Conservation (phyloP, 2,797 vertebrate genomes). For the Enteromius unitaeniatus region DNA sequence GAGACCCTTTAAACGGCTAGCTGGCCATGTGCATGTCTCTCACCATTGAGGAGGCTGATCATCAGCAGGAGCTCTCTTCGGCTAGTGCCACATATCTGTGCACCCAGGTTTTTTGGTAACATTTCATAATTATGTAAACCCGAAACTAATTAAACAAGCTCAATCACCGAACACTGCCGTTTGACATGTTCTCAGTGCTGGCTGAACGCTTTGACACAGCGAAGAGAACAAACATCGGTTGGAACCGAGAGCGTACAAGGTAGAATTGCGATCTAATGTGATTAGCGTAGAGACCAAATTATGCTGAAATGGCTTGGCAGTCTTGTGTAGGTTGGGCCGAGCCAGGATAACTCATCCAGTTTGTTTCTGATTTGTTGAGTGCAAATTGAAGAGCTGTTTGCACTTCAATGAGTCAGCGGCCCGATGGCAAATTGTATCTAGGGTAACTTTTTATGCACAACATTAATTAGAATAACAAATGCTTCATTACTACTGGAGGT, state of each 20-base stretch:
- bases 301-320: constrained; percentile 48
- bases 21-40: constrained; percentile 47
- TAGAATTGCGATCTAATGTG: constrained; percentile 44
- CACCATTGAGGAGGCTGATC: constrained; percentile 56
- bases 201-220: constrained; percentile 29
- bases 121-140: constrained; percentile 49
- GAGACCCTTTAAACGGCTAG: constrained; percentile 61
- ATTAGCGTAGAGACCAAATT: constrained; percentile 43
- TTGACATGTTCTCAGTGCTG: constrained; percentile 30
- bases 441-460: constrained; percentile 44
- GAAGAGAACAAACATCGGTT: constrained; percentile 19
- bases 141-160: constrained; percentile 49
- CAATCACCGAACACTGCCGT: constrained; percentile 37
- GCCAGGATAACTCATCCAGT: constrained; percentile 43
- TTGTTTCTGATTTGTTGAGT: constrained; percentile 48
- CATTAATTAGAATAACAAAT: constrained; percentile 61
- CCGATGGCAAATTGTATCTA: constrained; percentile 32
- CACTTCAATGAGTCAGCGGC: constrained; percentile 44
- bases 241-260: constrained; percentile 29
- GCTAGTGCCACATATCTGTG: constrained; percentile 28
- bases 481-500: constrained; percentile 55
- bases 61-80: constrained; percentile 21
- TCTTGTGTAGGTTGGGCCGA: constrained; percentile 31
- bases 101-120: constrained; percentile 29
- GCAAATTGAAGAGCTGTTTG: constrained; percentile 42